Base-by-base conservation (phyloP, 1,140 invertebrate species). In the Camponotus pennsylvanicus region DNA sequence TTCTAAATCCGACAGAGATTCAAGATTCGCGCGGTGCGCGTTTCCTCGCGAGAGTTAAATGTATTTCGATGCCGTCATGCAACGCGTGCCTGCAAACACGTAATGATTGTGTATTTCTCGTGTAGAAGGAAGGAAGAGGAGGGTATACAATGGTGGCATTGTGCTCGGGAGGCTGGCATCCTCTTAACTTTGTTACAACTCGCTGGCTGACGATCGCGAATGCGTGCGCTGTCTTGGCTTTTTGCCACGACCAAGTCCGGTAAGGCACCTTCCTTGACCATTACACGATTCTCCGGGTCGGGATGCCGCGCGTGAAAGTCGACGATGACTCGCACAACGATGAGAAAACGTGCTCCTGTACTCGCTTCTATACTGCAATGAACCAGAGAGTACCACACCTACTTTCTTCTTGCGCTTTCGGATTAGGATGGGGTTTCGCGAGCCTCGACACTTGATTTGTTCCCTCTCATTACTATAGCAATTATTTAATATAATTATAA, bases 51-150 rank as follows among this genome's bases (percentile, higher is more conserved):
- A 11, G 45, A 40, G 40, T 63, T 55, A 79, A 52, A 79, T 27
- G 42, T 32, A 34, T n/a, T 42, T 11, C 77, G 6, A 49, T 49
- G 61, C 61, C 55, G 18, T 6, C 21, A 27, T 71, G 27, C 18
- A 82, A 80, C 79, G 79, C 69, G 79, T 75, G 79, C 69, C 57
- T 75, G 79, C 34, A 82, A 75, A 83, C 79, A 83, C 75, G 32
- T 27, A 34, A 55, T 75, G 49, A 55, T 49, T 27, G 37, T 61
- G 37, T 57, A 13, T 75, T 37, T 45, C 69, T 37, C 40, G 67
- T 2, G 9, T 7, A 18, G 13, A n/a, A 8, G 21, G 2, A 4
- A 5, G 18, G 15, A 9, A 11, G 76, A 13, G 34, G 34, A 21
- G 13, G 45, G 69, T 55, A 32, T 73, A 83, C 69, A 83, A 83